Percentiles rank a stretch among this genome's conserved stretches.
These are phyloP conservation scores for Imbricaverruca yamaguchii DNA, from an alignment of 2,888 invertebrate genomes.

Conservation along the genomic window DNA sequence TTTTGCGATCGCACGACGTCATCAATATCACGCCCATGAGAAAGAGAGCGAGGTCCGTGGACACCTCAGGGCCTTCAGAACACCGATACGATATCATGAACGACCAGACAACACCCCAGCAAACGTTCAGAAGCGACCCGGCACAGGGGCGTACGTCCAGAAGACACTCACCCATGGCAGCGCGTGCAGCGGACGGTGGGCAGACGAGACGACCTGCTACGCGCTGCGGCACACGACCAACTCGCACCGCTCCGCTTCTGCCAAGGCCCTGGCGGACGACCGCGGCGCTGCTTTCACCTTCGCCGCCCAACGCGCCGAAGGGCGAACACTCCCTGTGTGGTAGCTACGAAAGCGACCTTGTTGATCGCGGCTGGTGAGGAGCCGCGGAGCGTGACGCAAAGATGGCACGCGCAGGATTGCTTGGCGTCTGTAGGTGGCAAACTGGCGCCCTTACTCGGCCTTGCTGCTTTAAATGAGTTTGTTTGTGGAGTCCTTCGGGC, in stretches of 20 bases:
- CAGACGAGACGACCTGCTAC: background rate
- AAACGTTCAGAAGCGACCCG: too few relatives aligned
- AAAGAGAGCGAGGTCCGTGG: too few relatives aligned
- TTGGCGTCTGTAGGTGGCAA: too few relatives aligned
- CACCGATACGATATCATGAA: too few relatives aligned
- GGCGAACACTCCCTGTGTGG: background rate
- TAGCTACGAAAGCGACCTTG: background rate
- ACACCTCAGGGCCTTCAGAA: too few relatives aligned
- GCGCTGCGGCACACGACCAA: background rate
- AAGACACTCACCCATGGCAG: background rate
- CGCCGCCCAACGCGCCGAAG: background rate
- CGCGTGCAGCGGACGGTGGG: background rate
- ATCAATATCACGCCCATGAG: too few relatives aligned
- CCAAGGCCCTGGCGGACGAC: constrained; percentile 1
- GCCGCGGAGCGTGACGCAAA: background rate
- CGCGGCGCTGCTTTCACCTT: constrained; percentile 6
- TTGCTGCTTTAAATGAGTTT: too few relatives aligned
- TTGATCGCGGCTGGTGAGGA: background rate
- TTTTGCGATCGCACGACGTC: too few relatives aligned
- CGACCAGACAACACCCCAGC: too few relatives aligned
- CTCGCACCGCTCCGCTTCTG: background rate
- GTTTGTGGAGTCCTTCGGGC: too few relatives aligned
- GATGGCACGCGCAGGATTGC: background rate
- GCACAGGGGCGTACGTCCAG: background rate
- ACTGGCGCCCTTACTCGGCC: too few relatives aligned